Evolutionary conservation across 2,888 invertebrate species (phyloP), one percentile per base, ranked within the genome.

Genomic region (Anoncus sp.): DNA sequence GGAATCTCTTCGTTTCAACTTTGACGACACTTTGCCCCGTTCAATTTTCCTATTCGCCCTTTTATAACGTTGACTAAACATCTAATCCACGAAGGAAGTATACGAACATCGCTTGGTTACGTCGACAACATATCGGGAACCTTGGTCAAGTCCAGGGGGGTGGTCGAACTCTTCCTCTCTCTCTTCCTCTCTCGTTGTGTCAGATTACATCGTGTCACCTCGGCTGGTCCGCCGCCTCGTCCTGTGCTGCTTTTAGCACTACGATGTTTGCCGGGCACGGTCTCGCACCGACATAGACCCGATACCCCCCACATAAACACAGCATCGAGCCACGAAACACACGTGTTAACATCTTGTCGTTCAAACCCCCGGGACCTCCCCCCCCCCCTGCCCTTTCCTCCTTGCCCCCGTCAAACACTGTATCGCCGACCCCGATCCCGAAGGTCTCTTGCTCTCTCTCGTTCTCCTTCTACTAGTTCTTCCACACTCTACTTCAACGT

Each of bases 161-260:
- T 53, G 84, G 75, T 65, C n/a, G n/a, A n/a, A n/a, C n/a, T n/a
- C n/a, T n/a, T n/a, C n/a, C n/a, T n/a, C n/a, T n/a, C n/a, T n/a
- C n/a, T n/a, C n/a, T n/a, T n/a, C n/a, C 43, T 60, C 55, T 55
- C 45, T 66, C 24, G 85, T 87, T 86, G 86, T 88, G 89, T 90
- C 90, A 85, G 87, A 88, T 89, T 89, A 89, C 89, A 89, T 87
- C 87, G 87, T 88, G 88, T 89, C 89, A 88, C 88, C 86, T 38
- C 53, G 66, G 62, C 62, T 67, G 66, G 75, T 63, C 71, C 63
- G 66, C 62, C 70, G 60, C 75, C 75, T 65, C 62, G 74, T 66
- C 75, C 75, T 65, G n/a, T n/a, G 63, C 38, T 51, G 40, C 47
- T 63, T 18, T 51, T 38, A 45, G 24, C 27, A 51, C 24, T 66